phyloP scores from a whole-genome alignment of 2,797 vertebrate species.

The Macropus fuliginosus region DNA sequence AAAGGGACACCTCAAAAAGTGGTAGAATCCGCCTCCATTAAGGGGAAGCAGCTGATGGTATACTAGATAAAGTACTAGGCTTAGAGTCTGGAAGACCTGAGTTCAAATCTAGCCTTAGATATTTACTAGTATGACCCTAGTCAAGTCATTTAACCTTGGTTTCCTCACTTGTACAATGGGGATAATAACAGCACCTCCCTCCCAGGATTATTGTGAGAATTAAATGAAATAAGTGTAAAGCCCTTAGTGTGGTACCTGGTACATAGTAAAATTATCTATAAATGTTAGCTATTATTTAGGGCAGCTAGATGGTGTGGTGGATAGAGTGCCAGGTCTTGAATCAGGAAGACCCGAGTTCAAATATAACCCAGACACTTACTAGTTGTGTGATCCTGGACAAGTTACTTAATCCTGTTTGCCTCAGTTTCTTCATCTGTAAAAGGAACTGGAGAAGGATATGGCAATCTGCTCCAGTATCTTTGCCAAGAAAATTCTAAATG shows the following conservation, averaged over 20 bases:
- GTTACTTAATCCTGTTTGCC: background rate
- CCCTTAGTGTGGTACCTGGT: too few relatives aligned
- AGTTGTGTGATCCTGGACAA: background rate
- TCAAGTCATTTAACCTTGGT: background rate
- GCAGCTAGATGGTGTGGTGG: too few relatives aligned
- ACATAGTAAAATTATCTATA: too few relatives aligned
- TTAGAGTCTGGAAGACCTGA: background rate
- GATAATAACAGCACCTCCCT: too few relatives aligned
- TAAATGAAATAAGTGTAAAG: too few relatives aligned
- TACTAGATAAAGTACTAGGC: too few relatives aligned
- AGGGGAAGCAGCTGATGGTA: background rate
- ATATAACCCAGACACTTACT: background rate
- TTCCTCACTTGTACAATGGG: too few relatives aligned
- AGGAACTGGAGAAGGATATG: background rate
- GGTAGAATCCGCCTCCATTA: background rate
- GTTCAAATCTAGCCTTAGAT: background rate
- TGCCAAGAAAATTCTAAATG: background rate
- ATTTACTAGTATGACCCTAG: background rate
- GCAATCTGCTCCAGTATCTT: background rate
- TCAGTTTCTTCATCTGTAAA: background rate
- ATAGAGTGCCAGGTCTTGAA: too few relatives aligned
- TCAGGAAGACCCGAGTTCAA: background rate
- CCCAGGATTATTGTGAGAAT: too few relatives aligned
- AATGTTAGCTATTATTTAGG: too few relatives aligned
- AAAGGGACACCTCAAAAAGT: background rate